Percentiles rank a stretch among this genome's conserved stretches.
phyloP scores from a whole-genome alignment of 2,888 invertebrate genomes.

The Acanthosepion pharaonis region DNA sequence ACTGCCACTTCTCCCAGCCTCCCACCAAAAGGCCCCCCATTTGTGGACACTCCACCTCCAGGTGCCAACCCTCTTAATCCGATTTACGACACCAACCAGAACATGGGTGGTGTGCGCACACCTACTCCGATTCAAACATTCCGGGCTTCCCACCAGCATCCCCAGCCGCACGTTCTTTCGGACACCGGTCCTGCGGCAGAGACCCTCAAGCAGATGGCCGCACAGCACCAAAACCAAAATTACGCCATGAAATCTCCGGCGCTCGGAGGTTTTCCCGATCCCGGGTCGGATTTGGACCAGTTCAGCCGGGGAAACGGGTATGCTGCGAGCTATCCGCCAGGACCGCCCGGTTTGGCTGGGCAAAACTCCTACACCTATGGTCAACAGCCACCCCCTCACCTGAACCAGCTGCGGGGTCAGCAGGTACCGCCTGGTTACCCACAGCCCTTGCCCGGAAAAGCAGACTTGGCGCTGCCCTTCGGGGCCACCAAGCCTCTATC shows the following conservation, averaged over 20 bases:
- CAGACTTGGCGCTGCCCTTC: conserved; percentile 60
- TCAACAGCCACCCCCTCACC: conserved; percentile 50
- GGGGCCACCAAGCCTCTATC: conserved; percentile 70
- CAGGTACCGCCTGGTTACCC: conserved; percentile 51
- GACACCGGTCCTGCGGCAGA: conserved; percentile 89
- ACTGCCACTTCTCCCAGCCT: conserved; percentile 57
- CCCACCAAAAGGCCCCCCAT: conserved; percentile 52
- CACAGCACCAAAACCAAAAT: conserved; percentile 88
- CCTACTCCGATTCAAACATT: conserved; percentile 54
- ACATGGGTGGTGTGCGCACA: conserved; percentile 56
- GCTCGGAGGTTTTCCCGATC: conserved; percentile 52
- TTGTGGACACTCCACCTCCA: conserved; percentile 50
- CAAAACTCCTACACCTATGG: conserved; percentile 52
- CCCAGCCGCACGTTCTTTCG: conserved; percentile 52
- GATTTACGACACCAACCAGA: conserved; percentile 55
- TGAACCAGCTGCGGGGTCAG: conserved; percentile 50
- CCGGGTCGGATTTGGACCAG: conserved; percentile 45
- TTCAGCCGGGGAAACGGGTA: conserved; percentile 55
- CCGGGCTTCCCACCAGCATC: conserved; percentile 47
- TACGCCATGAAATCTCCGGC: conserved; percentile 68
- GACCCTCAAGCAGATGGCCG: conserved; percentile 96
- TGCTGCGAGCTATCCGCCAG: conserved; percentile 54
- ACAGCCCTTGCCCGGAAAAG: conserved; percentile 52
- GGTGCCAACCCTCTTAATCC: conserved; percentile 51
- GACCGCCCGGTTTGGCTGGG: conserved; percentile 56